A percentile compares a stretch with the other conserved stretches of the same genome.
These are phyloP conservation scores for Sinocyclocheilus anshuiensis DNA, from an alignment of 2,113 vertebrate species.

Conservation along the genomic window DNA sequence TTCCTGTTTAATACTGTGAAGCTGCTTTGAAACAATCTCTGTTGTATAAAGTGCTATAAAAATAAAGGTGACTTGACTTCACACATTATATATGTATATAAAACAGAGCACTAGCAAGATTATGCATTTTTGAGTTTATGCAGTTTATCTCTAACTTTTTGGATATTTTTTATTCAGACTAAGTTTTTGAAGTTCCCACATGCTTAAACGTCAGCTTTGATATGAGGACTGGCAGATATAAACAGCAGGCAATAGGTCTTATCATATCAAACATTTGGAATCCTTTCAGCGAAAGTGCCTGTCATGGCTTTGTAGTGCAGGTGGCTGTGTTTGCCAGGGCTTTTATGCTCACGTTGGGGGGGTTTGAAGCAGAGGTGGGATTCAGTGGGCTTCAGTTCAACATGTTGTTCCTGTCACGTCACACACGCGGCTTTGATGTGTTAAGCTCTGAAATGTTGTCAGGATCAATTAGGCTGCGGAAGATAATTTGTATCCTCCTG, in stretches of 20 bases:
- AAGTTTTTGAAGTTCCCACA: slow-evolving; percentile 36
- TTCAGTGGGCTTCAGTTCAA: slow-evolving; percentile 62
- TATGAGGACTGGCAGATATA: slow-evolving; percentile 62
- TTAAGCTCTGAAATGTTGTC: slow-evolving; percentile 65
- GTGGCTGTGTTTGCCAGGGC: slow-evolving; percentile 69
- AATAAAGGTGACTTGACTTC: too few species aligned
- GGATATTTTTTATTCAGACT: not conserved
- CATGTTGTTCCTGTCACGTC: slow-evolving; percentile 64
- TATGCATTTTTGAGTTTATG: not conserved
- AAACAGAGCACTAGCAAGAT: not conserved
- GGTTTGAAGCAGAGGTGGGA: slow-evolving; percentile 64
- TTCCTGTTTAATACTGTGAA: too few species aligned
- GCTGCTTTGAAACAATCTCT: too few species aligned
- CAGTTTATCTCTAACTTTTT: slow-evolving; percentile 7
- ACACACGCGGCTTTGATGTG: slow-evolving; percentile 70
- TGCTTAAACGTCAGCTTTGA: slow-evolving; percentile 68
- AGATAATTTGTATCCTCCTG: slow-evolving; percentile 67
- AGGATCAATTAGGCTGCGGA: slow-evolving; percentile 67
- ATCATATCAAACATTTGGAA: slow-evolving; percentile 60
- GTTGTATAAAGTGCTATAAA: too few species aligned
- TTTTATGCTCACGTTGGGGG: slow-evolving; percentile 73
- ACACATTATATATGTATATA: not conserved
- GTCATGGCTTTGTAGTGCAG: slow-evolving; percentile 66
- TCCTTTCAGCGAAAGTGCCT: slow-evolving; percentile 61
- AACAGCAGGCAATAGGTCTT: slow-evolving; percentile 46